These are phyloP conservation scores for Rostratula benghalensis DNA, from an alignment of 2,113 vertebrate genomes.

Conservation along the genomic window DNA sequence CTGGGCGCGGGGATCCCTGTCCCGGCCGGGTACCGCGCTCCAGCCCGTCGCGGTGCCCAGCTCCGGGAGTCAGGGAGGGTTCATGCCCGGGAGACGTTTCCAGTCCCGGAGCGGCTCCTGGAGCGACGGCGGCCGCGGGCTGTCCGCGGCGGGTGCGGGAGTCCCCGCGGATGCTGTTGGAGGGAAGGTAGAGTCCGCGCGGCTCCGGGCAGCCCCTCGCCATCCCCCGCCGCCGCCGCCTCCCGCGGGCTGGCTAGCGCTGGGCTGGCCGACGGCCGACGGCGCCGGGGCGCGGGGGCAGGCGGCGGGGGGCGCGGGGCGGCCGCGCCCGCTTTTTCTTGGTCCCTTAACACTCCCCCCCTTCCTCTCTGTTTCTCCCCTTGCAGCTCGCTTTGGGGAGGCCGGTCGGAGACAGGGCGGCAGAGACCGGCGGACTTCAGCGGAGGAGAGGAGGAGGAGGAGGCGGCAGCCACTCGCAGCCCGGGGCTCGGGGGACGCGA, in stretches of 20 bases:
- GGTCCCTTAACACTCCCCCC: background rate
- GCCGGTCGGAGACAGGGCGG: background rate
- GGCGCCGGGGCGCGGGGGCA: background rate
- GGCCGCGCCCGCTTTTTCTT: background rate
- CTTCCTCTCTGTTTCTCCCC: background rate
- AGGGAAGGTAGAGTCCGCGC: background rate
- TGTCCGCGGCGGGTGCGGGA: background rate
- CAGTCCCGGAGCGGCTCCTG: background rate
- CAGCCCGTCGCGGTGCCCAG: background rate
- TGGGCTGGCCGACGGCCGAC: too few species aligned
- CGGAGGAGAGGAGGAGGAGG: background rate
- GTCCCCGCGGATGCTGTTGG: background rate
- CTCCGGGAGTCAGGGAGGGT: background rate
- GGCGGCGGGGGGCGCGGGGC: background rate
- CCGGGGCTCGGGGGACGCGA: slow-evolving; percentile 61
- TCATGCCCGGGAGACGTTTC: background rate
- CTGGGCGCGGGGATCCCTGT: background rate
- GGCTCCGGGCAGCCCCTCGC: too few species aligned
- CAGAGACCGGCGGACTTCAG: background rate
- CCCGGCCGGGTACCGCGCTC: background rate
- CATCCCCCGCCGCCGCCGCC: too few species aligned
- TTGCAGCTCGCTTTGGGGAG: background rate
- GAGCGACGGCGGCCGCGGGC: background rate
- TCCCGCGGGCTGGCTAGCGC: too few species aligned
- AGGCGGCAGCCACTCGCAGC: slow-evolving; percentile 33